Evolutionary conservation across 2,888 invertebrate genomes (phyloP), one percentile per base, ranked within the genome.

Genomic region (Phasia obesa): DNA sequence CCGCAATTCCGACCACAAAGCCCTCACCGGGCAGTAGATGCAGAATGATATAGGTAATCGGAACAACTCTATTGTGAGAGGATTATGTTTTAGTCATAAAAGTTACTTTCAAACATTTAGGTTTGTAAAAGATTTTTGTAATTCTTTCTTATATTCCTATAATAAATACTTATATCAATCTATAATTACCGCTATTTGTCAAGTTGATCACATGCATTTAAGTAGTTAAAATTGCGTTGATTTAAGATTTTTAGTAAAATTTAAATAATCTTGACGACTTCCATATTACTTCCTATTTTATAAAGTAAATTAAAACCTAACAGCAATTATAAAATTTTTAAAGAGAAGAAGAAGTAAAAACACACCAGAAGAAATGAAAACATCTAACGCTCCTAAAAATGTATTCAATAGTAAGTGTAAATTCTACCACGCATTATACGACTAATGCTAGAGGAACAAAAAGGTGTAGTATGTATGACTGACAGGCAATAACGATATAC

Each of bases 261-360:
- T 19, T 64, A 47, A 64, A 64, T 47, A 47, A 27, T 47, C 47
- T 44, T 19, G 31, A 31, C 7, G 11, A 57, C 35, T 57, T 62
- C 25, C 27, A 47, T 62, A 62, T 62, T 62, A 27, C 17, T 47
- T 44, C 47, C 55, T 13, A 47, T 57, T 71, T 71, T 47, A 71
- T 59, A 71, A 59, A 71, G 47, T 47, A 49, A 71, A 13, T 38
- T 38, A 23, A 31, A 57, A 44, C 38, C 19, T 17, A 42, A 67
- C 21, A 70, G 19, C 25, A 69, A 21, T 21, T 44, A 44, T 19
- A 25, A 47, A 57, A n/a, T n/a, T n/a, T 57, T 57, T 21, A 17
- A 23, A 35, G 1, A 27, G 1, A 2, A 9, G 9, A 17, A 53
- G n/a, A n/a, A 25, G 2, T 9, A 31, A 55, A 31, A 11, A 31